phyloP scores from a whole-genome alignment of 2,113 vertebrate species.

The Ploceus nigricollis region DNA sequence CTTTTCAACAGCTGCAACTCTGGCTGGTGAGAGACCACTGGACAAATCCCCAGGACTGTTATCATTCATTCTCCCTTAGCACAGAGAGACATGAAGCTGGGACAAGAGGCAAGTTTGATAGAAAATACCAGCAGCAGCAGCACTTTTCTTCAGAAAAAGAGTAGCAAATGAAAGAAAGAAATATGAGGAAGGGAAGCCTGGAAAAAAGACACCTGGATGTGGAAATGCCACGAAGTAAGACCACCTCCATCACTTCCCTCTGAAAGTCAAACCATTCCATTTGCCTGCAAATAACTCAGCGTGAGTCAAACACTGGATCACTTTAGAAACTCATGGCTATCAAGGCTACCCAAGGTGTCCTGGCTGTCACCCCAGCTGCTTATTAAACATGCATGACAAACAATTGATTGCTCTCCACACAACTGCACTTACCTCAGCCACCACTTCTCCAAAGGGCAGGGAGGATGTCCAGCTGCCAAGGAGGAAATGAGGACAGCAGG shows the following conservation, averaged over 20 bases:
- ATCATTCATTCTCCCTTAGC: background rate
- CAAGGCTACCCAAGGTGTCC: background rate
- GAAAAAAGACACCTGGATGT: background rate
- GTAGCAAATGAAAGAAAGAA: background rate
- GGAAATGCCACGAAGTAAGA: background rate
- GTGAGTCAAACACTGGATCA: fast-evolving
- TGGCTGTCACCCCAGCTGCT: background rate
- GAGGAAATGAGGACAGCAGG: background rate
- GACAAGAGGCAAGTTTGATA: background rate
- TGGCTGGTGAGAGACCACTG: constrained; percentile 42
- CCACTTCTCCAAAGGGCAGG: background rate
- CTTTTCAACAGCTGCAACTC: constrained; percentile 42
- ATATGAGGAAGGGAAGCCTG: background rate
- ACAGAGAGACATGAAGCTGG: background rate
- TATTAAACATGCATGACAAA: background rate
- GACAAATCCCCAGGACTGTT: background rate
- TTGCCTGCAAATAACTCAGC: background rate
- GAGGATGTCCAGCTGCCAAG: background rate
- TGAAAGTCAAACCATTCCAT: background rate
- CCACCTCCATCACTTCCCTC: background rate
- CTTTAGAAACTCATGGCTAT: background rate
- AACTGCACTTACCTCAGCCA: background rate
- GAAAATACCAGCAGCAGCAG: background rate
- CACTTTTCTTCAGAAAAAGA: background rate
- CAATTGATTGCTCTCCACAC: background rate